Conservation (phyloP, 2,888 invertebrate genomes). For the Campopleginae sp. region DNA sequence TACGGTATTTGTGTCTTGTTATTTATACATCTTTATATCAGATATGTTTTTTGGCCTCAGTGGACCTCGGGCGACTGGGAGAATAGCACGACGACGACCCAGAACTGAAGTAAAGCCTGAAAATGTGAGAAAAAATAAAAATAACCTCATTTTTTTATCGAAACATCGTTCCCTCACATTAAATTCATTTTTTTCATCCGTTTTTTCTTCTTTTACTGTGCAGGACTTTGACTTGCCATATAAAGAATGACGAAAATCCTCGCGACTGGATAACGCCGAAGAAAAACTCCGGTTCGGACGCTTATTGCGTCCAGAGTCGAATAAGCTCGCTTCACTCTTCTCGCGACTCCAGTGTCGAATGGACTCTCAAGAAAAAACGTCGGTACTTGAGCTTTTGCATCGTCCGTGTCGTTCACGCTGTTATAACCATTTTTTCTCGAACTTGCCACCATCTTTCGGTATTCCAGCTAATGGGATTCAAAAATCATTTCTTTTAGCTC, state of each 20-base stretch:
- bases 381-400: conserved; percentile 89
- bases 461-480: conserved; percentile 85
- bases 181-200: neutral
- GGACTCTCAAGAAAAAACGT: conserved; percentile 90
- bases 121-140: conserved; percentile 60
- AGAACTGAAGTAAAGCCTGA: conserved; percentile 82
- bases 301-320: conserved; percentile 91
- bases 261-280: conserved; percentile 92
- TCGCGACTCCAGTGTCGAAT: conserved; percentile 90
- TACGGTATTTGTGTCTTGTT: conserved; percentile 12
- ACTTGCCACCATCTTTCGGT: conserved; percentile 86
- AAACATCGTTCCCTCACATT: neutral
- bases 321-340: conserved; percentile 91
- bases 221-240: conserved; percentile 87
- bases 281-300: conserved; percentile 91
- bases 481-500: neutral
- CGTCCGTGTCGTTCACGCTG: conserved; percentile 88
- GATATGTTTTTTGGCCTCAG: conserved; percentile 63
- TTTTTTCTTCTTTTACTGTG: neutral
- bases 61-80: conserved; percentile 82
- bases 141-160: neutral
- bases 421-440: conserved; percentile 86
- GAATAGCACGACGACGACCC: conserved; percentile 81
- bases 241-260: conserved; percentile 93
- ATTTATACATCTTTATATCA: conserved; percentile 36